These are phyloP conservation scores for Crocallis elinguaria DNA, from an alignment of 2,888 invertebrate species.

Conservation along the genomic window DNA sequence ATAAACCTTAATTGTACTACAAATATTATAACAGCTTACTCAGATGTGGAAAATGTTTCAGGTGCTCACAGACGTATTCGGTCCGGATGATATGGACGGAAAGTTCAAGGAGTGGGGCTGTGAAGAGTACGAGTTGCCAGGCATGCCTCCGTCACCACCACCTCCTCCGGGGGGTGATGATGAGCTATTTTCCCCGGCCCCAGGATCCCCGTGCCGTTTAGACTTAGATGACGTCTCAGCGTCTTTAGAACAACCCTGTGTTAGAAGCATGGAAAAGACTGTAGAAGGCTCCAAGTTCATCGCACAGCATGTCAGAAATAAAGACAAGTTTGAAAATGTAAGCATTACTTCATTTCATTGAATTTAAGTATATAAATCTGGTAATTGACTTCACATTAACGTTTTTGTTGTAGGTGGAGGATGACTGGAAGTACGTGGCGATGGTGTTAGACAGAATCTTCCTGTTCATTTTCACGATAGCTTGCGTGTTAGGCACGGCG, in stretches of 20 bases:
- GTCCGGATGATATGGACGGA: constrained; percentile 82
- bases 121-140: constrained; percentile 90
- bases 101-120: constrained; percentile 83
- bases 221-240: constrained; percentile 88
- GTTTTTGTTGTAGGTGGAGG: constrained; percentile 89
- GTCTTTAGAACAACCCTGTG: constrained; percentile 91
- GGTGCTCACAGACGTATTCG: constrained; percentile 92
- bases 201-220: constrained; percentile 85
- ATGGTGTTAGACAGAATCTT: constrained; percentile 98
- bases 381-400: constrained; percentile 12
- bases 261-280: constrained; percentile 95
- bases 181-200: constrained; percentile 93
- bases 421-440: constrained; percentile 99
- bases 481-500: constrained; percentile 95
- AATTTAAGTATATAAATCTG: background rate
- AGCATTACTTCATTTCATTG: constrained; percentile 74
- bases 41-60: constrained; percentile 56
- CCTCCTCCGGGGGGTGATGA: constrained; percentile 93
- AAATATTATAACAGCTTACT: background rate
- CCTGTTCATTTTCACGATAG: constrained; percentile 97
- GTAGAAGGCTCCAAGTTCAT: constrained; percentile 97
- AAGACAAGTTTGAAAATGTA: constrained; percentile 97
- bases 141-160: constrained; percentile 88
- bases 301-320: constrained; percentile 97
- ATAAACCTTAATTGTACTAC: constrained; percentile 4